Percentiles rank a stretch among this genome's conserved stretches.
These are phyloP conservation scores for Ptychodera flava DNA, from an alignment of 35 echinoderm and acorn worm species.

Conservation along the genomic window DNA sequence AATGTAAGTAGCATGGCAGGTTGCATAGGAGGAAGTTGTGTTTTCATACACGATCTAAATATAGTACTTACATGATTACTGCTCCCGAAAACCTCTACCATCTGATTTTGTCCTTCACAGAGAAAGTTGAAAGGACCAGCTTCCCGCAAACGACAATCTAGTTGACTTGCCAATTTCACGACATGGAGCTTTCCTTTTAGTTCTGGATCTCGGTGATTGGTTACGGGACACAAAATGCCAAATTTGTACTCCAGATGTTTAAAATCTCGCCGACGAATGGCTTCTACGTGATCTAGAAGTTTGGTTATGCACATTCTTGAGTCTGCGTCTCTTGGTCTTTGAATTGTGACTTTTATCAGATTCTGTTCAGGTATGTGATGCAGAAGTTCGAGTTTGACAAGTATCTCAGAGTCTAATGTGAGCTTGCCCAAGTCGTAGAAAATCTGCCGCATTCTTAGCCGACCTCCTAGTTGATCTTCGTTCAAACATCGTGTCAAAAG, in stretches of 20 bases:
- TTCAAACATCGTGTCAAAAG: conserved; percentile 9
- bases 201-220: too few relatives aligned
- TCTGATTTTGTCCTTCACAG: too few relatives aligned
- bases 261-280: neutral
- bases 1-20: too few relatives aligned
- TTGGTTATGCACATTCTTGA: neutral
- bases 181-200: too few relatives aligned
- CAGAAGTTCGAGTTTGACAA: neutral
- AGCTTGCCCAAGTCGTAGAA: neutral
- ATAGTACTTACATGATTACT: too few relatives aligned
- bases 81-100: too few relatives aligned
- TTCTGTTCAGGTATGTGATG: neutral
- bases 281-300: neutral
- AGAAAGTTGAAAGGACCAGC: too few relatives aligned
- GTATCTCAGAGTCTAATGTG: neutral
- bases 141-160: too few relatives aligned
- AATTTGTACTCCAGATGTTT: neutral
- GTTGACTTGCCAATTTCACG: too few relatives aligned
- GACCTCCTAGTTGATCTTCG: neutral
- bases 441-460: neutral
- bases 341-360: neutral
- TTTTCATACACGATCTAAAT: too few relatives aligned
- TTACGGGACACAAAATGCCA: neutral
- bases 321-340: neutral
- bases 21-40: too few relatives aligned